Evolutionary conservation across 2,888 invertebrate genomes (phyloP), one percentile per base, ranked within the genome.

Genomic region (Drosophila colorata): DNA sequence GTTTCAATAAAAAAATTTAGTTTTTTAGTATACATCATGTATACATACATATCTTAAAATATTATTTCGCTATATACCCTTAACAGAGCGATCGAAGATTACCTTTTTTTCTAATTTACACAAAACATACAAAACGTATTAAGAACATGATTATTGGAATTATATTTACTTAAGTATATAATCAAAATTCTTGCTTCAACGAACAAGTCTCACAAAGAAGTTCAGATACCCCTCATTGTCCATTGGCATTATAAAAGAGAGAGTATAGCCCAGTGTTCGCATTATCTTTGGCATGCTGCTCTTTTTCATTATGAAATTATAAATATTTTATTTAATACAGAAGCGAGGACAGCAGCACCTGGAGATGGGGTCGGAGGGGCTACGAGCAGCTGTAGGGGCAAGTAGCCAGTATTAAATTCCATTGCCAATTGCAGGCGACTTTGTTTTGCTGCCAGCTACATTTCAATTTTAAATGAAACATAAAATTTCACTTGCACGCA

Each of bases 381-480:
- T 7, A 6, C 23, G 9, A 14, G 41, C 23, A 25, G 46, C 31
- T 52, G 63, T 49, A 33, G 46, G 58, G 43, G 31, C 47, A 55
- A 64, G 46, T 49, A 49, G 58, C 25, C 46, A 14, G 67, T 67
- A 63, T 75, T 73, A 76, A 80, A 80, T 80, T 83, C 80, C 80
- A 71, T 43, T 70, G 78, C 69, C 78, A 77, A 78, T 78, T 70
- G 74, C 68, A 77, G 70, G 59, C 67, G 80, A 80, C 74, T 81
- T 68, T 68, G 58, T 71, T 69, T 60, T 66, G 84, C 84, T 68
- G 66, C 66, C 56, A 77, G 80, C 77, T 58, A 80, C 61, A 67
- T 80, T 80, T 80, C 81, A 80, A 80, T 80, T 83, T 80, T 80
- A 79, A 78, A 79, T 79, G 74, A 78, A 78, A 78, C 77, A 77